Percentiles rank a stretch among this genome's conserved stretches.
phyloP scores from a whole-genome alignment of 2,797 vertebrate species.

The Malacoctenus gilli region DNA sequence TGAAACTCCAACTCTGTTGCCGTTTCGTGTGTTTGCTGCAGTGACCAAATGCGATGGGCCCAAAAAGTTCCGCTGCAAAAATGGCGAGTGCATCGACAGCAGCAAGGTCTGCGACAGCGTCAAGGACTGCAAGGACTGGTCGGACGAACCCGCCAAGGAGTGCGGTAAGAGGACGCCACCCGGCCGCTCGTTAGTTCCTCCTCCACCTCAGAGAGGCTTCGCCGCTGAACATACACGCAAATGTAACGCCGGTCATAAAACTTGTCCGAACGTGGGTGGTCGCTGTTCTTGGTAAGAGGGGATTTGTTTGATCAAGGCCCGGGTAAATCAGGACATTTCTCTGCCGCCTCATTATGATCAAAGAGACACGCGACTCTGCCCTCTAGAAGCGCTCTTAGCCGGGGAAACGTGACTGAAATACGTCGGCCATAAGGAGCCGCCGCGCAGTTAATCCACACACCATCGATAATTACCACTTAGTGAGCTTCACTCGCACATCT shows the following conservation, averaged over 20 bases:
- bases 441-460: constrained; percentile 41
- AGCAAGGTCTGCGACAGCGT: constrained; percentile 93
- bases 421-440: constrained; percentile 43
- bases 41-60: constrained; percentile 91
- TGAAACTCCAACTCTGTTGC: too few species aligned
- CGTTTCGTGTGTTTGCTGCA: constrained; percentile 71
- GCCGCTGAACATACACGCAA: background rate
- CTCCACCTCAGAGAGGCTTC: constrained; percentile 17
- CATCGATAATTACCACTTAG: constrained; percentile 63
- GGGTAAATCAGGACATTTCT: constrained; percentile 56
- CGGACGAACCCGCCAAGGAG: constrained; percentile 94
- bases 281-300: constrained; percentile 32
- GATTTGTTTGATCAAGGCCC: constrained; percentile 65
- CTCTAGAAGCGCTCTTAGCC: constrained; percentile 50
- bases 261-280: constrained; percentile 51
- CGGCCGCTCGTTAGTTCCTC: constrained; percentile 15
- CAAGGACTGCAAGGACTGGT: constrained; percentile 97
- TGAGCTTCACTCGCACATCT: constrained; percentile 46
- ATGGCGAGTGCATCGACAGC: constrained; percentile 94
- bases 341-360: constrained; percentile 68
- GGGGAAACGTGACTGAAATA: constrained; percentile 59
- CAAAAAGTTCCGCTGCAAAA: constrained; percentile 93
- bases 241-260: constrained; percentile 1
- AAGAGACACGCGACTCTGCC: constrained; percentile 56
- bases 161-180: constrained; percentile 84